Percentiles rank a stretch among this genome's conserved stretches.
Conservation (phyloP, 2,888 invertebrate species). For the Cacoxenus indagator region DNA sequence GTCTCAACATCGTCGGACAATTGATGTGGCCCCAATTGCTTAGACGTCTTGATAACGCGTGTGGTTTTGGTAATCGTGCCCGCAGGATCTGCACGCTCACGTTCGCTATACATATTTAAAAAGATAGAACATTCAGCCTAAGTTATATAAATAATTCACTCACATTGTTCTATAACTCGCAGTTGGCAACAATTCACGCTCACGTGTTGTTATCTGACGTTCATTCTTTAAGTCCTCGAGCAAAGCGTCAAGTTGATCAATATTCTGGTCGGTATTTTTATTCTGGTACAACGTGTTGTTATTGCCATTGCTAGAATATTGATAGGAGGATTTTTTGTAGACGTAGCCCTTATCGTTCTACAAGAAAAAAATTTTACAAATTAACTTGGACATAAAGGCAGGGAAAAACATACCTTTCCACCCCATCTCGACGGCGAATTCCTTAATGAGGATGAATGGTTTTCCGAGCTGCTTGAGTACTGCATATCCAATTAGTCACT, state of each 20-base stretch:
- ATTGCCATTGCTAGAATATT: slow-evolving; percentile 65
- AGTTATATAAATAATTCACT: slow-evolving; percentile 32
- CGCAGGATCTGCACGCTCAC: slow-evolving; percentile 54
- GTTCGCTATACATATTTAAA: slow-evolving; percentile 47
- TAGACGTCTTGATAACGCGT: slow-evolving; percentile 61
- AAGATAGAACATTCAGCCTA: neutral
- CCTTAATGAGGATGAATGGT: slow-evolving; percentile 63
- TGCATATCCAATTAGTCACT: slow-evolving; percentile 58
- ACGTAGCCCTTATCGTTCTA: slow-evolving; percentile 67
- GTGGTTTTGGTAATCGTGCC: slow-evolving; percentile 65
- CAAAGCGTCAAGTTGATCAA: slow-evolving; percentile 82
- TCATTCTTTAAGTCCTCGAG: slow-evolving; percentile 79
- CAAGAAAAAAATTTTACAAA: neutral
- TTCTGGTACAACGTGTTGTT: slow-evolving; percentile 54
- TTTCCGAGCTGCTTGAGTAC: slow-evolving; percentile 65
- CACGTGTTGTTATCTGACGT: slow-evolving; percentile 62
- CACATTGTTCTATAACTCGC: slow-evolving; percentile 64
- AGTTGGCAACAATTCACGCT: slow-evolving; percentile 47
- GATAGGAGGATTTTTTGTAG: slow-evolving; percentile 69
- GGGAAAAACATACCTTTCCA: slow-evolving; percentile 51
- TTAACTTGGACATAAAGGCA: no score
- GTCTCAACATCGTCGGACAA: slow-evolving; percentile 58
- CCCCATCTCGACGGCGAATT: slow-evolving; percentile 61
- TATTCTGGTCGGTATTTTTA: slow-evolving; percentile 73
- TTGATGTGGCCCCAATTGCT: slow-evolving; percentile 51